Percentiles rank a stretch among this genome's conserved stretches.
These are phyloP conservation scores for Taphrorychus bicolor DNA, from an alignment of 2,888 invertebrate genomes.

Conservation along the genomic window DNA sequence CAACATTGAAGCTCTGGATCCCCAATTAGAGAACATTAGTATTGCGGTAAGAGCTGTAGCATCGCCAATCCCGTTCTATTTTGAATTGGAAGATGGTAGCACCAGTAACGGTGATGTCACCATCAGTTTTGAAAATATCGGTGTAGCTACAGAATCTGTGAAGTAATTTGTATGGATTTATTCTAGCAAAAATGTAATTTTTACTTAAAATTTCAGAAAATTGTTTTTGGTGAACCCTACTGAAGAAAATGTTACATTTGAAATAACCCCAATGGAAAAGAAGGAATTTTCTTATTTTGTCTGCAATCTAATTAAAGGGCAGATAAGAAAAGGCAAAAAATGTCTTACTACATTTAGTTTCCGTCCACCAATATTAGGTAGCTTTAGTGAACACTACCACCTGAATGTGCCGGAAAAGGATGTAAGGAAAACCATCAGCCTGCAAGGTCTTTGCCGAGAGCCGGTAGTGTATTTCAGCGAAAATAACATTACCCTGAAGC, in stretches of 20 bases:
- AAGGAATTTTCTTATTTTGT: constrained; percentile 60
- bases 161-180: constrained; percentile 42
- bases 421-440: constrained; percentile 63
- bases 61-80: constrained; percentile 72
- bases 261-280: constrained; percentile 38
- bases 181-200: neutral
- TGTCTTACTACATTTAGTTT: constrained; percentile 70
- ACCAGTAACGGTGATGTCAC: constrained; percentile 65
- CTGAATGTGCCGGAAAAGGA: constrained; percentile 66
- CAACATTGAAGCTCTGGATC: constrained; percentile 64
- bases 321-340: constrained; percentile 63
- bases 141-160: constrained; percentile 60
- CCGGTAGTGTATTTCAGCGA: constrained; percentile 68
- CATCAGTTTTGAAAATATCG: constrained; percentile 70
- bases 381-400: constrained; percentile 62
- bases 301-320: constrained; percentile 63
- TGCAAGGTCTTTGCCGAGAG: constrained; percentile 70
- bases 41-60: constrained; percentile 66
- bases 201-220: constrained; percentile 59
- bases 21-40: constrained; percentile 52
- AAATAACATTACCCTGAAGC: constrained; percentile 66
- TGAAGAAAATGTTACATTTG: constrained; percentile 63
- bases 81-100: constrained; percentile 68
- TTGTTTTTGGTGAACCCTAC: constrained; percentile 75
- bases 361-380: constrained; percentile 67